Evolutionary conservation across 2,797 vertebrate genomes (phyloP), one percentile per base, ranked within the genome.

Genomic region (Pangasius mekongensis): DNA sequence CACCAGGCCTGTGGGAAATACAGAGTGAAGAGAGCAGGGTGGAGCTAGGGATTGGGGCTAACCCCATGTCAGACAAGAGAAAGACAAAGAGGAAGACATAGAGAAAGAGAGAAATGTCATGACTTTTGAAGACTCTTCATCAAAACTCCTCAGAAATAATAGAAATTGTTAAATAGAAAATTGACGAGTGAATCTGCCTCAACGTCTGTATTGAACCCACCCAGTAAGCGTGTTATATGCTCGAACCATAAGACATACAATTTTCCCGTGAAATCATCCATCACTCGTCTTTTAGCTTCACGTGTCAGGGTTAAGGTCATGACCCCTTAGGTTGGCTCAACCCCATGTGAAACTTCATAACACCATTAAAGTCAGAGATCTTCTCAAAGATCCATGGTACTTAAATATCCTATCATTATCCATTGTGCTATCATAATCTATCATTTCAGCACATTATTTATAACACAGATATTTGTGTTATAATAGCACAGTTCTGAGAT

Each of bases 1-100:
- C 96, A 85, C 94, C 93, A 93, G 96, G 94, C 91, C 97, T 97
- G 97, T 97, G 96, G 97, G 97, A 97, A 97, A 96, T 93, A 93
- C 96, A 95, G 94, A 95, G 94, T 94, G 95, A 94, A 90, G 90
- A 90, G 88, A 73, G 92, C 92, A 94, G 96, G 95, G 91, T 95
- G 91, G 90, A 83, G 85, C 94, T 96, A 97, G 97, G 97, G 97
- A 95, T 27, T 4, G 10, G 18, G 56, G 33, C 30, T 39, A n/a
- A 95, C 67, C 87, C 36, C 66, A 52, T 83, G 66, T 74, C 84
- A 71, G 56, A 43, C 52, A 22, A 80, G 52, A 36, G 73, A 81
- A 90, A 89, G 89, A 87, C 86, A 83, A 90, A 84, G 64, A 56
- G 27, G 54, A 81, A 49, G 82, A 60, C 78, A 27, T 14, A 52